Base-by-base conservation (phyloP, 2,113 vertebrate species). In the Nycticorax nycticorax region DNA sequence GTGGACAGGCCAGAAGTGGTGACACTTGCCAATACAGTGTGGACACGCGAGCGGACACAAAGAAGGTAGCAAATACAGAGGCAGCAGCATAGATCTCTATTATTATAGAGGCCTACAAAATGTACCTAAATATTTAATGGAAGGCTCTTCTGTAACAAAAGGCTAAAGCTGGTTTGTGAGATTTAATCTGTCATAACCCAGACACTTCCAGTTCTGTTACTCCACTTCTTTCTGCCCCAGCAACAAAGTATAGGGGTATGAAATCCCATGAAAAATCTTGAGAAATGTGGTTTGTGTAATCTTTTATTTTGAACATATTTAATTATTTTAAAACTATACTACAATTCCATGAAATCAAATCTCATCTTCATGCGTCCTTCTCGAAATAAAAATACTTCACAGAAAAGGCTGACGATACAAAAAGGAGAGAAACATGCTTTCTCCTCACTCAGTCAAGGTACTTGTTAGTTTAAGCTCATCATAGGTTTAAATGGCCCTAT, bases 1-100 rank as follows among this genome's bases (percentile, higher is more conserved):
- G 80, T 60, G 89, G 73, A 79, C 85, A 89, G 83, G 69, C 64
- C 84, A 95, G 64, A 85, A 95, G 80, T 55, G 48, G 77, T 92
- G 91, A 94, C 86, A 94, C 81, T 69, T 78, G 86, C 56, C 69
- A 78, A 68, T 26, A 67, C 24, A 8, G 20, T 72, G 80, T 68
- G 84, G 86, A 93, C 83, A 75, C 37, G 76, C 4, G 56, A 91
- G 63, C 71, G 64, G 73, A 92, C 86, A 81, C 76, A 91, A 93
- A 94, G 47, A 67, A 47, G 56, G 76, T 18, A 74, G 85, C 82
- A 92, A 95, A 92, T 33, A 80, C 64, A 94, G 79, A 85, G 47
- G 50, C 22, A 94, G 18, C 3, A 53, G 83, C 83, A 92, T 6
- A 95, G 27, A 73, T 33, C 86, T 89, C 28, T 89, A 71, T 92